Base-by-base conservation (phyloP, 2,888 invertebrate genomes). In the Smittia sp. region DNA sequence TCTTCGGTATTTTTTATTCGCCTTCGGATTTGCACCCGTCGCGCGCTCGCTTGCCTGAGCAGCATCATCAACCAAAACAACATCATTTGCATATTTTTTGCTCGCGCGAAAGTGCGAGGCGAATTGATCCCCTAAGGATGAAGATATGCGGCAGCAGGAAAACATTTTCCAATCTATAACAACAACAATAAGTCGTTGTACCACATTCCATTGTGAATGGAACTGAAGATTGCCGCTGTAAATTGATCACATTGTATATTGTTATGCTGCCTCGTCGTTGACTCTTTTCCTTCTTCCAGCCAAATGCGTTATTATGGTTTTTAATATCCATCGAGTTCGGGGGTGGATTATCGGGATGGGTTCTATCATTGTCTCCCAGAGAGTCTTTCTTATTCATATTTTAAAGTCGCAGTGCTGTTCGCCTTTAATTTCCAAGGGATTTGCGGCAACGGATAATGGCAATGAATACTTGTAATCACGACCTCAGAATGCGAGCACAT, bases 241-340 rank as follows among this genome's bases (percentile, higher is more conserved):
- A 69, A 69, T 69, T 69, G 69, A 69, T 69, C 69, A 69, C 46
- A 69, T 52, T 69, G 69, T 69, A n/a, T n/a, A 69, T 69, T 69
- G 69, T 54, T 69, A 69, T 69, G 46, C 11, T 69, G 32, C 52
- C 20, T 69, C 52, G 32, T 69, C 69, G 69, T 69, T 69, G 69
- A 69, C 69, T 69, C 54, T 18, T 69, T 69, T 52, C 32, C 46
- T 68, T 46, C 15, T 46, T 46, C 20, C 18, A 18, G 6, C 18
- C 20, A 6, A 58, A 58, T 46, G 46, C 46, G 6, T 11, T 3
- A 3, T 3, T 2, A 58, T 18, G 3, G 58, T 20, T 69, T 69
- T 54, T 69, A 25, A 41, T 32, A 68, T 32, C 32, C 66, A 41
- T 66, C 24, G 25, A 65, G 18, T 38, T 27, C 32, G 66, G 25